A percentile compares a stretch with the other conserved stretches of the same genome.
phyloP scores from a whole-genome alignment of 2,797 vertebrate genomes.

The Leuciscus waleckii region DNA sequence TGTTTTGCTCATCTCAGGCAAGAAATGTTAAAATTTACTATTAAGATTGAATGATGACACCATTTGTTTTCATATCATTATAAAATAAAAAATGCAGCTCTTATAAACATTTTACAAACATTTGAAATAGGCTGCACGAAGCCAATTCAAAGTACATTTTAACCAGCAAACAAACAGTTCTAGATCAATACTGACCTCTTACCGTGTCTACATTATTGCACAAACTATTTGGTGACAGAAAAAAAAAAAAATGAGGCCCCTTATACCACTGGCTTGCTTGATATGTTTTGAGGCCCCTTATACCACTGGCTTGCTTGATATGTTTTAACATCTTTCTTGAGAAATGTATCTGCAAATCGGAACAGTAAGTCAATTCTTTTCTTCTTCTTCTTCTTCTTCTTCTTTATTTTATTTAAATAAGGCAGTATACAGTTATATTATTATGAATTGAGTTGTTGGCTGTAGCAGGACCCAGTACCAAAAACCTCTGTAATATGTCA shows the following conservation, averaged over 20 bases:
- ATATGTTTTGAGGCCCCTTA: slow-evolving; percentile 67
- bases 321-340: slow-evolving; percentile 61
- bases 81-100: not conserved
- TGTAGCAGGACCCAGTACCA: not conserved
- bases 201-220: slow-evolving; percentile 48
- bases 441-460: not conserved
- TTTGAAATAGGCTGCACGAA: not conserved
- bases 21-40: not conserved
- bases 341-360: slow-evolving; percentile 61
- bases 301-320: slow-evolving; percentile 63
- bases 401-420: not conserved
- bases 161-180: slow-evolving; percentile 75
- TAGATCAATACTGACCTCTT: slow-evolving; percentile 35
- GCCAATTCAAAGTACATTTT: slow-evolving; percentile 70
- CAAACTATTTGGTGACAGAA: slow-evolving; percentile 51
- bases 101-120: not conserved
- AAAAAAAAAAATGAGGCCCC: slow-evolving; percentile 70
- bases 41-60: not conserved
- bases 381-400: not conserved
- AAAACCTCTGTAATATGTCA: not conserved
- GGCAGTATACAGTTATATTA: not conserved
- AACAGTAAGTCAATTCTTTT: slow-evolving; percentile 66
- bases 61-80: not conserved
- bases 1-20: not conserved
- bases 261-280: slow-evolving; percentile 63